Conservation (phyloP, 2,113 vertebrate genomes). For the Conger conger region DNA sequence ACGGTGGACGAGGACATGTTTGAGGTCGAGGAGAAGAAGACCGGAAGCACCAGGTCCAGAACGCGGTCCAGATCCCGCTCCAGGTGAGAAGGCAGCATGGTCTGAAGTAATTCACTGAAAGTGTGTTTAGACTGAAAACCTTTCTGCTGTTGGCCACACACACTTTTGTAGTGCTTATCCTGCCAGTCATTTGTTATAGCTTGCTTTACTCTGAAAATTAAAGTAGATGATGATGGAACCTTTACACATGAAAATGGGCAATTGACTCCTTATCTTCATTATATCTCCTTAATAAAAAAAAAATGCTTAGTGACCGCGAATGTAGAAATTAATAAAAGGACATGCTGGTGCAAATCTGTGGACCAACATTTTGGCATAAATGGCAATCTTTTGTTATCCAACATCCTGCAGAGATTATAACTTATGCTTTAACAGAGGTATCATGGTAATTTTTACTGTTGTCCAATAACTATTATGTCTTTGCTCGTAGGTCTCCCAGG, state of each 20-base stretch:
- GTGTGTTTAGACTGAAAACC: background rate
- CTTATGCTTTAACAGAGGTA: background rate
- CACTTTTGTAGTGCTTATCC: no score
- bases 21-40: constrained; percentile 89
- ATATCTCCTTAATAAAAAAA: no score
- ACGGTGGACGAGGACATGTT: constrained; percentile 86
- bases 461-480: background rate
- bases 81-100: constrained; percentile 67
- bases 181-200: background rate
- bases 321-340: no score
- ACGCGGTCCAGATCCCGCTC: constrained; percentile 93
- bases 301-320: no score
- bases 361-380: no score
- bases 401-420: no score
- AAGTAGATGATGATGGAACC: no score
- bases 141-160: no score
- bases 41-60: constrained; percentile 82
- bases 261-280: no score
- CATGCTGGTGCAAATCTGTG: no score
- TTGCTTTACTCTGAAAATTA: background rate
- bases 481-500: constrained; percentile 81
- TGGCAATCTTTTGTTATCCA: no score
- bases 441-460: background rate
- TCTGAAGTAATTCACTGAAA: background rate
- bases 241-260: no score